Conservation (phyloP, 2,113 vertebrate genomes). For the Rhadina sibilatrix region DNA sequence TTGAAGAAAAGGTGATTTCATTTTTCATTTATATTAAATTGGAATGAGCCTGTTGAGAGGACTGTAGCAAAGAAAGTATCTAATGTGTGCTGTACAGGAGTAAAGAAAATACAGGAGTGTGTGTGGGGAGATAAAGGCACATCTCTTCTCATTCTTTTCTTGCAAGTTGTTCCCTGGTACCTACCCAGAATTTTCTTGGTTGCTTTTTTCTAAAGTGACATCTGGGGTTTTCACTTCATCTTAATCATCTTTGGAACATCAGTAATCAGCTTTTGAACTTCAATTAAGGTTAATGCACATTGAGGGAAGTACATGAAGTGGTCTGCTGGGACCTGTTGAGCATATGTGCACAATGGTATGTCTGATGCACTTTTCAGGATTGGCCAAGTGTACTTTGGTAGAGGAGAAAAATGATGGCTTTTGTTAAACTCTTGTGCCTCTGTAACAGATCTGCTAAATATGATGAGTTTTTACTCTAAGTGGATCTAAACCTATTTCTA, state of each 20-base stretch:
- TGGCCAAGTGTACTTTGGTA: background rate
- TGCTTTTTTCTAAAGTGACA: background rate
- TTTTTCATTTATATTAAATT: background rate
- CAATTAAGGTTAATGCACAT: background rate
- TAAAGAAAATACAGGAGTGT: rapidly evolving
- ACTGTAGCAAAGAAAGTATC: background rate
- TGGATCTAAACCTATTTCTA: background rate
- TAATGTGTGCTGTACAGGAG: background rate
- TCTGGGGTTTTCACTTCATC: background rate
- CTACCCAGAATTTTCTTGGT: background rate
- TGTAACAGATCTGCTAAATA: background rate
- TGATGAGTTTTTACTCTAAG: background rate
- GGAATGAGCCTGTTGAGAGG: background rate
- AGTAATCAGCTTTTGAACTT: background rate
- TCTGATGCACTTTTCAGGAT: background rate
- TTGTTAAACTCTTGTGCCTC: background rate
- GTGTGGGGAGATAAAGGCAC: background rate
- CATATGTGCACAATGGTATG: background rate
- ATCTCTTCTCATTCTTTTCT: background rate
- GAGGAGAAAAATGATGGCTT: background rate
- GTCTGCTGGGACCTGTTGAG: background rate
- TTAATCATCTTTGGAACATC: background rate
- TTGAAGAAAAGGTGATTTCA: background rate
- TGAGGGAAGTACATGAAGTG: background rate
- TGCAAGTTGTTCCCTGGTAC: background rate